These are phyloP conservation scores for Cosmorhoe ocellata DNA, from an alignment of 2,888 invertebrate genomes.

Conservation along the genomic window DNA sequence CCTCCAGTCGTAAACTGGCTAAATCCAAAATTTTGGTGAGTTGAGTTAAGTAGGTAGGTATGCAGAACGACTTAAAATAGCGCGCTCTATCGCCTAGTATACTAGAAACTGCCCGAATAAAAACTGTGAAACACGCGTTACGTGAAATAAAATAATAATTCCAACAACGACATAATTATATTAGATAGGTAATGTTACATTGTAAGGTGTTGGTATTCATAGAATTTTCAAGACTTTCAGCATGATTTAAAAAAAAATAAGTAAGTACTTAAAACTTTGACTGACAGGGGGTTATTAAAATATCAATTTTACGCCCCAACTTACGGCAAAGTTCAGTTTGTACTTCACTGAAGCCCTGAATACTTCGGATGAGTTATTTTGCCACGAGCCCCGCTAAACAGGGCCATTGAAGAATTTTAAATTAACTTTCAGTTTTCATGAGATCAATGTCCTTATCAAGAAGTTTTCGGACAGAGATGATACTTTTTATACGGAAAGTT, in stretches of 20 bases:
- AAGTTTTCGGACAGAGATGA: background rate
- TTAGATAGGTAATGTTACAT: no score
- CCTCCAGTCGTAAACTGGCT: no score
- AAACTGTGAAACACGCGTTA: no score
- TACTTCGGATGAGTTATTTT: constrained; percentile 44
- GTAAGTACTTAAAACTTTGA: constrained; percentile 39
- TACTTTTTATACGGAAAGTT: no score
- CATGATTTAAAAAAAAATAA: background rate
- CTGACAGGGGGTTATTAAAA: constrained; percentile 53
- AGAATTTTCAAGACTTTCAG: background rate
- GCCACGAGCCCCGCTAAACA: constrained; percentile 25
- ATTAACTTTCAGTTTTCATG: constrained; percentile 23
- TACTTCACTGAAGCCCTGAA: constrained; percentile 42
- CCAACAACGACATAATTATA: no score
- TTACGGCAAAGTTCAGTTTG: constrained; percentile 42
- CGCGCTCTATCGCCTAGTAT: no score
- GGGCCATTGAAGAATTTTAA: constrained; percentile 32
- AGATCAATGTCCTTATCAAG: constrained; percentile 18
- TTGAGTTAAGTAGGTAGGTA: no score
- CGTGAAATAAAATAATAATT: no score
- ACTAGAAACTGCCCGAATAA: no score
- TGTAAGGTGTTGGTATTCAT: no score
- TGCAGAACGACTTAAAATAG: no score
- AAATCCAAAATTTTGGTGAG: no score
- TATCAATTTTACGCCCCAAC: constrained; percentile 52